Evolutionary conservation across 2,113 vertebrate genomes (phyloP), one percentile per base, ranked within the genome.

Genomic region (Myrmecophaga tridactyla): DNA sequence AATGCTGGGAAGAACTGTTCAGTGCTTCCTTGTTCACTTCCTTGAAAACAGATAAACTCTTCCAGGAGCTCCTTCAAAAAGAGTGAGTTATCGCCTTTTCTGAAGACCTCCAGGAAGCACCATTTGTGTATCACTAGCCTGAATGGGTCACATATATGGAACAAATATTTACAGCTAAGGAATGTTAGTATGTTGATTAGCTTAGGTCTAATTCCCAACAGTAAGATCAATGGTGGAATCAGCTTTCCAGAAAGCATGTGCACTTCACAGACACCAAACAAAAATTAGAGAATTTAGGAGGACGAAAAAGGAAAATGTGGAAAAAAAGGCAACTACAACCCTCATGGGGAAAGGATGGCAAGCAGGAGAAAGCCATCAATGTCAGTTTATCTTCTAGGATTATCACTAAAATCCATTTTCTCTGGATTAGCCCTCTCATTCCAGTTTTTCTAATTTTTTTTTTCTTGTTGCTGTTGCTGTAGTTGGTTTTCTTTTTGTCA

Each of bases 271-370:
- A 88, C 4, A 60, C 20, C 34, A 76, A 58, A 36, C 18, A 5
- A 89, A 81, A 46, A 51, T 3, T 39, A n/a, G 11, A 25, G 5
- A 39, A 31, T 36, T 76, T 43, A 36, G 81, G n/a, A 82, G 65
- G 41, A 6, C 46, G 3, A 70, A 31, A 36, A 82, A 1, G 14
- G 29, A n/a, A 69, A 58, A 29, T 21, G 1, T 62, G 23, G 23
- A 21, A 36, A 86, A 21, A 36, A 86, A 80, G 7, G 5, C 29
- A 92, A 62, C 2, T 0, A 7, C 6, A 60, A 3, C 3, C 4
- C 1, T 89, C 18, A 21, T 4, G 23, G n/a, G n/a, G 15, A 15
- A n/a, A 3, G 10, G 21, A 10, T 4, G 5, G 1, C 56, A 29
- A 21, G 8, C 4, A 27, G 3, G 5, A 23, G n/a, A 51, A 60